Evolutionary conservation across 2,113 vertebrate genomes (phyloP), one percentile per base, ranked within the genome.

Genomic region (Mastomys natalensis): DNA sequence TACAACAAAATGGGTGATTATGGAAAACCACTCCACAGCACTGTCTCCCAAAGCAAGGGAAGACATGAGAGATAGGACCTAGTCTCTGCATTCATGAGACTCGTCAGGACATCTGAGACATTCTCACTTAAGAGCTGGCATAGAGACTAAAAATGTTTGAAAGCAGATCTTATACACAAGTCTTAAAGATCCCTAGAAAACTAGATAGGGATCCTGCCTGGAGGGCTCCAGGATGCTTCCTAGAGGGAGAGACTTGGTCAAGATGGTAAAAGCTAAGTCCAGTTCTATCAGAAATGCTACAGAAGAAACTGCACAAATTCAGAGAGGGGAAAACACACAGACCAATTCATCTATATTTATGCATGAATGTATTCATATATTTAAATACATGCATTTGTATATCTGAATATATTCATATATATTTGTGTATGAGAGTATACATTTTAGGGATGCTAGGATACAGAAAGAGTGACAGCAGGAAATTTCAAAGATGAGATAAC

Each of bases 401-500:
- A 68, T 77, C 53, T 93, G 43, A 66, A 74, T 40, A 22, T 62
- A 68, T 80, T 24, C 21, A 37, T 12, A 34, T 21, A 48, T 11
- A 29, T 10, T 43, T 19, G 77, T 43, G 29, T 26, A 13, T 66
- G 43, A 22, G 29, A 1, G 7, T 34, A 48, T 17, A 68, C 43
- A 43, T 87, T 60, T n/a, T 84, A 48, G 55, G 16, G 1, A 53
- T 78, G 31, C 74, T 66, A 1, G 34, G 55, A 9, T 76, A 40
- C 6, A 72, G 40, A 22, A 29, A 12, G 68, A 68, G 40, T 73
- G 17, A 55, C 22, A 3, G 45, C 5, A 51, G 87, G 68, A 31
- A 92, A 93, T 68, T 51, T 51, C 85, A 87, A 87, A 68, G 31
- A 68, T 87, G 64, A 87, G 64, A 93, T 78, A 19, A 34, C 45